Evolutionary conservation across 2,113 vertebrate genomes (phyloP).

Genomic region (Crocuta crocuta): DNA sequence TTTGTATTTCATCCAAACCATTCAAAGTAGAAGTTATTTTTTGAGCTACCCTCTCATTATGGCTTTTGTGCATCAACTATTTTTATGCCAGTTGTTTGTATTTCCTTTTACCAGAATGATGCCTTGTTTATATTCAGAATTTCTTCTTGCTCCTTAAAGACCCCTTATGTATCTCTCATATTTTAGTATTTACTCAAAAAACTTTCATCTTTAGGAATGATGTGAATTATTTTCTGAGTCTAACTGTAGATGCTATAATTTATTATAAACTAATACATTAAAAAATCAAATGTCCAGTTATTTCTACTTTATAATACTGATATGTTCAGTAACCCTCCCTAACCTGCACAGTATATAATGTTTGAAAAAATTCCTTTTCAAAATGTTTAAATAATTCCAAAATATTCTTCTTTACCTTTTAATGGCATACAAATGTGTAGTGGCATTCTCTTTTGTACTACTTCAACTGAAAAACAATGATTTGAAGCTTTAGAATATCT

Average conservation of each 20-base stretch:
- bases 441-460: conserved; percentile 48
- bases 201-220: conserved; percentile 81
- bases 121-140: conserved; percentile 91
- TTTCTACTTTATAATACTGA: conserved; percentile 79
- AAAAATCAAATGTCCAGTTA: conserved; percentile 78
- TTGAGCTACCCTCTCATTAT: conserved; percentile 92
- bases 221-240: conserved; percentile 81
- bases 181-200: conserved; percentile 84
- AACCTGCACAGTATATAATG: conserved; percentile 61
- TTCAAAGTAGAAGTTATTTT: conserved; percentile 93
- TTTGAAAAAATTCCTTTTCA: conserved; percentile 67
- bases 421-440: conserved; percentile 45
- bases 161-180: conserved; percentile 85
- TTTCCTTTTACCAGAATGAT: conserved; percentile 92
- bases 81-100: conserved; percentile 92
- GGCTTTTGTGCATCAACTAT: conserved; percentile 93
- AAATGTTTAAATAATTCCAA: conserved; percentile 62
- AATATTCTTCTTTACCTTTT: conserved; percentile 42
- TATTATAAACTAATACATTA: conserved; percentile 79
- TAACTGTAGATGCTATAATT: conserved; percentile 81
- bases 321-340: conserved; percentile 77
- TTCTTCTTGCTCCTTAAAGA: conserved; percentile 86
- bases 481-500: conserved; percentile 71
- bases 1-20: conserved; percentile 92
- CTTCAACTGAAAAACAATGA: conserved; percentile 43